Base-by-base conservation (phyloP, 2,888 invertebrate species). In the Eilema sororculum region DNA sequence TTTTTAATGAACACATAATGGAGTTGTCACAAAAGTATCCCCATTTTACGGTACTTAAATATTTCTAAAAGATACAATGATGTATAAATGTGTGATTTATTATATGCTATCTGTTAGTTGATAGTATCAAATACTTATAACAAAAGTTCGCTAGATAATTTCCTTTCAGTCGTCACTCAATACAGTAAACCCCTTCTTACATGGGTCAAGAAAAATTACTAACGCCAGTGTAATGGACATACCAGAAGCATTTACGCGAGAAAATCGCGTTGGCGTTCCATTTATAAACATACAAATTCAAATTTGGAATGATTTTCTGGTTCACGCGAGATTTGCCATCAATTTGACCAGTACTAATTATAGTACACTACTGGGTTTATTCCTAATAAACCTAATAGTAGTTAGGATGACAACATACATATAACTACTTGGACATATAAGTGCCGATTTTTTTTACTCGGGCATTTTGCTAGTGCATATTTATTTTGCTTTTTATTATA, bases 131-230 rank as follows among this genome's bases (percentile, higher is more conserved):
- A 80, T 70, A 73, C 74, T 68, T 64, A 30, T 71, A 67, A 71
- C 63, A 71, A 68, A 74, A 76, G 46, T 46, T 73, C 67, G 69
- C 71, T 75, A 72, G 71, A 75, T 74, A 72, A 76, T 76, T 74
- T 65, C 64, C 77, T 74, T 73, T 78, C 81, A 82, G 75, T 76
- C 78, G 68, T 75, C 78, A 72, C 70, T 69, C 77, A 71, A 72
- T 74, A 77, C 60, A 73, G 33, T 66, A 57, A 56, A 28, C 28
- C 64, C 57, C 41, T 59, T 59, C 59, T 59, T n/a, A 66, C 58
- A 56, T 13, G 56, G 20, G 25, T n/a, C 25, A 24, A 24, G 37
- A 25, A 13, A 60, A 59, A 41, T 16, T 20, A 41, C 28, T 58
- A 8, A 16, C 58, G 33, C 24, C 33, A 46, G 24, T n/a, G n/a